phyloP scores from a whole-genome alignment of 2,888 invertebrate species.

The Buathra laborator region DNA sequence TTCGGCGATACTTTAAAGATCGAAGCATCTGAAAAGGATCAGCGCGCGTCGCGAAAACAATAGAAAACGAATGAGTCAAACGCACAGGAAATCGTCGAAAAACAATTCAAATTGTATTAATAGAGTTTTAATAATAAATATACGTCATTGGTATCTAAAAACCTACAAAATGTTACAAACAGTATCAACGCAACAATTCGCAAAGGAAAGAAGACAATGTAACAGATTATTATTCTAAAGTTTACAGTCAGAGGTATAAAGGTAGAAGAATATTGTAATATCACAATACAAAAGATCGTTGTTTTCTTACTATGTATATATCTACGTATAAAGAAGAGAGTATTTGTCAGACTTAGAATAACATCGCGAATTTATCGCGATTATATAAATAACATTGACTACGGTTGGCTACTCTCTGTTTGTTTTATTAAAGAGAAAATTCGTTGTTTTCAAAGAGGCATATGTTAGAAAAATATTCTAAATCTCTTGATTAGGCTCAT shows the following conservation, averaged over 20 bases:
- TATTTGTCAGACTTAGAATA: constrained; percentile 53
- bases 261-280: constrained; percentile 64
- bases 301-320: constrained; percentile 20
- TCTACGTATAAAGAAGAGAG: constrained; percentile 33
- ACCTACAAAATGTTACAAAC: constrained; percentile 49
- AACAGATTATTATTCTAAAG: constrained; percentile 42
- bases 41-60: background rate
- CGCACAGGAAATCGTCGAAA: background rate
- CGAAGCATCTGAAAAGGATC: background rate
- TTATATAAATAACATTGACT: constrained; percentile 32
- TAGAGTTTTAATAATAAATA: constrained; percentile 65
- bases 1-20: too few relatives aligned
- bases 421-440: constrained; percentile 13
- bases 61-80: background rate
- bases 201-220: constrained; percentile 36
- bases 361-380: background rate
- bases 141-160: constrained; percentile 40
- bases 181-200: constrained; percentile 51
- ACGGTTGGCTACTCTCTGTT: background rate
- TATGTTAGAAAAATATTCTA: constrained; percentile 46
- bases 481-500: constrained; percentile 70
- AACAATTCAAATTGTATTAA: constrained; percentile 1
- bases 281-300: constrained; percentile 62
- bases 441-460: constrained; percentile 41
- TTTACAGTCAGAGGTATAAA: constrained; percentile 46